Base-by-base conservation (phyloP, 2,888 invertebrate genomes). In the Machimus atricapillus region DNA sequence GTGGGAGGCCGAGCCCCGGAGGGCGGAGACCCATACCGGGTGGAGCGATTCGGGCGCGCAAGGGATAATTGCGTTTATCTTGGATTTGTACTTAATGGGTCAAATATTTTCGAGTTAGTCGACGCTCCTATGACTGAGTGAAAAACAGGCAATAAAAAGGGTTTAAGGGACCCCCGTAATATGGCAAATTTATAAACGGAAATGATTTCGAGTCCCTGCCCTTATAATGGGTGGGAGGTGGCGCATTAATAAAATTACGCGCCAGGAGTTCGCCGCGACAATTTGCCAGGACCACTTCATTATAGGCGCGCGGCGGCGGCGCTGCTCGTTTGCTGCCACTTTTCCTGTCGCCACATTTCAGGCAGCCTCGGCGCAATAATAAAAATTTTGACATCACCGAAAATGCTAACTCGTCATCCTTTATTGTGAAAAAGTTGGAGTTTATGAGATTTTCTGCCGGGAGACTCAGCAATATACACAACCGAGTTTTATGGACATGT, bases 51-150 rank as follows among this genome's bases (percentile, higher is more conserved):
- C 66, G 14, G 37, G 76, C n/a, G 34, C 40, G 76, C n/a, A 27
- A 23, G n/a, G 76, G 76, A 76, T 37, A 76, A 76, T 76, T 76
- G 40, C 76, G 76, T 76, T 76, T 40, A 76, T 76, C 40, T 76
- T 34, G 76, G 40, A 76, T 76, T 76, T 76, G 37, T 76, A 40
- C 40, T 76, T 76, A 76, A 37, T 76, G 76, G 76, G 76, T 76
- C 37, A 76, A 76, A 76, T 76, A 66, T 66, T 66, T 66, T 66
- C 66, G 14, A 66, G 23, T 66, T 66, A 66, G 66, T 66, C 66
- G 14, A 2, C 66, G 27, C 27, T 27, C 8, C 12, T 66, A 66
- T 6, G n/a, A 52, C 52, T 52, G 66, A 66, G 66, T 66, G 66
- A 66, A 66, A 66, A 66, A 66, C 66, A 27, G 66, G 66, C 23